These are phyloP conservation scores for Lypha dubia DNA, from an alignment of 2,888 invertebrate genomes.

Conservation along the genomic window DNA sequence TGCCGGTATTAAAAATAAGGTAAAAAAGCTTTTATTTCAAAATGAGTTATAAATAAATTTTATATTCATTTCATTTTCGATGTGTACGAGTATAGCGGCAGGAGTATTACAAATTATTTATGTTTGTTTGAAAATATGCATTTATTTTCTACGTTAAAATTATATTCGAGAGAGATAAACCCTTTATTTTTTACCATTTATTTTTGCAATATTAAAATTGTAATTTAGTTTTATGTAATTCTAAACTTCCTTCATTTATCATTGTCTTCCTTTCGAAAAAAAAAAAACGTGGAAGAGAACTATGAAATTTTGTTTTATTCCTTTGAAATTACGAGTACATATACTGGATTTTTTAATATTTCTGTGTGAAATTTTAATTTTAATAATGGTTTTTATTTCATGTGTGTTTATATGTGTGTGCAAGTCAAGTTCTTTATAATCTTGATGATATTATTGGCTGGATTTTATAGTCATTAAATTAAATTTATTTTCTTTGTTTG, in stretches of 20 bases:
- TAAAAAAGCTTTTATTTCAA: slow-evolving; percentile 47
- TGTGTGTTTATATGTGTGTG: slow-evolving; percentile 2
- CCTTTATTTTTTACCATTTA: slow-evolving; percentile 2
- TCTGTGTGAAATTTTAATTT: slow-evolving; percentile 8
- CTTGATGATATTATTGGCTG: slow-evolving; percentile 70
- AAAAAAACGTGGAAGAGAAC: slow-evolving; percentile 1
- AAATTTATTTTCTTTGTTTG: slow-evolving; percentile 4
- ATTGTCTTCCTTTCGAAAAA: slow-evolving; percentile 53
- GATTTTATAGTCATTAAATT: slow-evolving; percentile 62
- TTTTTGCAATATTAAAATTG: slow-evolving; percentile 19
- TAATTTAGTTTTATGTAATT: slow-evolving; percentile 48
- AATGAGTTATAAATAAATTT: slow-evolving; percentile 64
- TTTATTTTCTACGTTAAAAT: neutral
- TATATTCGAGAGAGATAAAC: slow-evolving; percentile 37
- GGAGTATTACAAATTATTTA: neutral
- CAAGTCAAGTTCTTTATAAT: slow-evolving; percentile 51
- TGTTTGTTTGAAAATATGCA: neutral
- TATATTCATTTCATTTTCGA: slow-evolving; percentile 35
- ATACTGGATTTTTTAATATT: slow-evolving; percentile 47
- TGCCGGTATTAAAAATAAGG: slow-evolving; percentile 51
- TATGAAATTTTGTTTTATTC: slow-evolving; percentile 16
- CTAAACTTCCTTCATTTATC: slow-evolving; percentile 65
- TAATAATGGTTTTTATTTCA: slow-evolving; percentile 14
- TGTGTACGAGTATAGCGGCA: too few species aligned
- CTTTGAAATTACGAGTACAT: slow-evolving; percentile 31